Conservation (phyloP, 2,797 vertebrate species). For the Poecilia velifera region DNA sequence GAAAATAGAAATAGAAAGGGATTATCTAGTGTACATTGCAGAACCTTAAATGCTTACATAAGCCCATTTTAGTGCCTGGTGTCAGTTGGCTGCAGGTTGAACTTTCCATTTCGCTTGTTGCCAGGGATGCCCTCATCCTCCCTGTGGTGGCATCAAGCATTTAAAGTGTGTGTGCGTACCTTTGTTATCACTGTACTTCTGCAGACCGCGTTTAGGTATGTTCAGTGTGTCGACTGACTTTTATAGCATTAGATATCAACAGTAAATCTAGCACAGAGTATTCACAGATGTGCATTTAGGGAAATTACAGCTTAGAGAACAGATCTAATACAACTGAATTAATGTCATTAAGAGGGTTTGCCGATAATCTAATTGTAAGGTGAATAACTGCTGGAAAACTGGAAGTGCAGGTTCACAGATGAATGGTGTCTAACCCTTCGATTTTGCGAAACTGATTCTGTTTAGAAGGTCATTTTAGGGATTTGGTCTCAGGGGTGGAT, state of each 20-base stretch:
- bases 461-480: constrained; percentile 7
- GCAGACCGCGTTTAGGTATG: constrained; percentile 33
- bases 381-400: constrained; percentile 14
- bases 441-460: constrained; percentile 1
- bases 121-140: constrained; percentile 60
- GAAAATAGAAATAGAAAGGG: constrained; percentile 23
- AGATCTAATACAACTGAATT: constrained; percentile 12
- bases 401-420: constrained; percentile 1
- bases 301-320: constrained; percentile 5
- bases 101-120: constrained; percentile 53
- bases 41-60: constrained; percentile 37
- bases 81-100: constrained; percentile 49
- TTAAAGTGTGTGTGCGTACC: constrained; percentile 25
- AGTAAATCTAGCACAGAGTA: constrained; percentile 23
- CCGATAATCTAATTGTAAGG: constrained; percentile 8
- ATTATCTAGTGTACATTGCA: constrained; percentile 25
- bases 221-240: constrained; percentile 22
- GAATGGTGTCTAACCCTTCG: constrained; percentile 19
- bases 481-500: constrained; percentile 24
- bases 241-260: constrained; percentile 2
- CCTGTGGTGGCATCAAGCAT: constrained; percentile 39
- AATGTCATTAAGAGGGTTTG: constrained; percentile 23
- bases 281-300: not conserved
- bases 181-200: constrained; percentile 28
- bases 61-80: constrained; percentile 38